These are phyloP conservation scores for Eretmocerus hayati DNA, from an alignment of 2,888 invertebrate genomes.

Conservation along the genomic window DNA sequence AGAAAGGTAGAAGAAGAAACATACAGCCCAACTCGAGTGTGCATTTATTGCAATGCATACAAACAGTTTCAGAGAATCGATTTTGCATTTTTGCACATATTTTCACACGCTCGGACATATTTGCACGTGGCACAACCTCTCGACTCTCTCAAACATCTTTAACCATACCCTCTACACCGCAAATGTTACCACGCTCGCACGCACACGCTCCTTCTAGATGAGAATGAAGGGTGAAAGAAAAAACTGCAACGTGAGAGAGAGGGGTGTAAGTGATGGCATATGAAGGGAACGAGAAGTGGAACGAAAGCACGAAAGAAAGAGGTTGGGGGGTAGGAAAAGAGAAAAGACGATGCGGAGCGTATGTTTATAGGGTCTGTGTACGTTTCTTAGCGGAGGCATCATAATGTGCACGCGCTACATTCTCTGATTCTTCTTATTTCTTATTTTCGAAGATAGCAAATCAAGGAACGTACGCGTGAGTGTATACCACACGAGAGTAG, in stretches of 20 bases:
- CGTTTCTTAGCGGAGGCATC: not conserved
- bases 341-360: not conserved
- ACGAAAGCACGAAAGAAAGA: not conserved
- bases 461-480: slow-evolving; percentile 20
- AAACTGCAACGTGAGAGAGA: no score
- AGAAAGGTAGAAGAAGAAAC: not conserved
- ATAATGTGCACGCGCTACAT: slow-evolving; percentile 9
- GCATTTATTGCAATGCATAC: slow-evolving; percentile 14
- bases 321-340: not conserved
- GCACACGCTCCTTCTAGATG: no score
- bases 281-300: not conserved
- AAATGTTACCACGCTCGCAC: no score
- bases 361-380: not conserved
- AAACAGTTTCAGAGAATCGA: slow-evolving; percentile 19
- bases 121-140: not conserved
- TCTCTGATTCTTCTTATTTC: slow-evolving; percentile 18
- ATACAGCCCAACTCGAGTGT: not conserved
- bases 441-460: slow-evolving; percentile 25
- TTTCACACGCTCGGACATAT: not conserved
- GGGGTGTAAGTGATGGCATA: not conserved
- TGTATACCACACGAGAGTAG: not conserved
- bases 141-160: no score
- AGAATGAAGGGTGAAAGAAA: no score
- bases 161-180: no score
- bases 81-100: slow-evolving; percentile 14